Conservation (phyloP, 2,113 vertebrate genomes). For the Felis catus region DNA sequence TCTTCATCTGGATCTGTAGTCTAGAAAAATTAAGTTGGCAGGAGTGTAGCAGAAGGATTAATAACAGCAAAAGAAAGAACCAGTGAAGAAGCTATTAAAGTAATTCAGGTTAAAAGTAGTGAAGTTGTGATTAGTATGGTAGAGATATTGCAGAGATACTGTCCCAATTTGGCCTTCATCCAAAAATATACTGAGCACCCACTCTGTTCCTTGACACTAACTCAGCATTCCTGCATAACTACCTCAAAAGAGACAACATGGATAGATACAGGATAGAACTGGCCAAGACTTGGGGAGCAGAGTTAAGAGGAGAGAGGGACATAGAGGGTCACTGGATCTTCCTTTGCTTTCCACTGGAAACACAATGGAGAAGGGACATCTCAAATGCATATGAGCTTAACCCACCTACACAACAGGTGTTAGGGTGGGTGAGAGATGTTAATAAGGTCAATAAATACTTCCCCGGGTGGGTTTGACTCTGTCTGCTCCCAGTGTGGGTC, state of each 20-base stretch:
- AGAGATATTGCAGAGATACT: not conserved
- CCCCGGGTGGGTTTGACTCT: not conserved
- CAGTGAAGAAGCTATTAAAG: not conserved
- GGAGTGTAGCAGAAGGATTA: not conserved
- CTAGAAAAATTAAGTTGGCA: not conserved
- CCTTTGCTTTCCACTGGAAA: not conserved
- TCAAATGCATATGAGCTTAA: not conserved
- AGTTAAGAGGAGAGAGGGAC: not conserved
- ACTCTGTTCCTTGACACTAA: not conserved
- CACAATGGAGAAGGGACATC: not conserved
- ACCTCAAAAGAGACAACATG: not conserved
- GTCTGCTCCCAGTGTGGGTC: not conserved
- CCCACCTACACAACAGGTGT: not conserved
- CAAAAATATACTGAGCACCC: not conserved
- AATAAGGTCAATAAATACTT: not conserved
- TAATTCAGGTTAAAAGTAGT: not conserved
- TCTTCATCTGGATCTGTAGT: not conserved
- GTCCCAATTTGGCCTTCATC: not conserved
- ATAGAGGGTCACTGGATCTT: not conserved
- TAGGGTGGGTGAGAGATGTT: fast-evolving
- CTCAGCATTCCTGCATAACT: not conserved
- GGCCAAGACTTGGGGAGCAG: not conserved
- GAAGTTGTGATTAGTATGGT: not conserved
- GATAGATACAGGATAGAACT: not conserved
- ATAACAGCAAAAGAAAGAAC: not conserved